Evolutionary conservation across 2,888 invertebrate genomes (phyloP).

Genomic region (Campopleginae sp.): DNA sequence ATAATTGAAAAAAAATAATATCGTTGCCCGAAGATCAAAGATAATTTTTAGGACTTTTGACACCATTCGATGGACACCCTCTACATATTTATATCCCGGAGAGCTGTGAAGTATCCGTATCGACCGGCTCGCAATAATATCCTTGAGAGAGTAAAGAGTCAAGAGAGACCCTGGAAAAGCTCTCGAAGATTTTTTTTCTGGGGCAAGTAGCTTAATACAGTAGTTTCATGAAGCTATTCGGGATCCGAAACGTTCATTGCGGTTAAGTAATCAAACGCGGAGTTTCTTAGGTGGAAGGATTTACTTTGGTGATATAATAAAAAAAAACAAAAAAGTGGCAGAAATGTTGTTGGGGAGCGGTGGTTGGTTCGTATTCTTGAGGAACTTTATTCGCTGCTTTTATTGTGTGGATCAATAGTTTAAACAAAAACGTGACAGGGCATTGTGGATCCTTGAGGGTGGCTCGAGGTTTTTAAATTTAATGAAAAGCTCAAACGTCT

Average conservation of each 20-base stretch:
- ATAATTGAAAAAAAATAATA: not conserved
- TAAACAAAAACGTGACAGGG: not conserved
- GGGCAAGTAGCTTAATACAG: constrained; percentile 47
- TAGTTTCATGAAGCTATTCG: not conserved
- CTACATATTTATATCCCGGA: constrained; percentile 9
- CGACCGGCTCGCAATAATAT: constrained; percentile 56
- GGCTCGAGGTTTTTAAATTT: not conserved
- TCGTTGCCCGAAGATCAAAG: not conserved
- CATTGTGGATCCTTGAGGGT: not conserved
- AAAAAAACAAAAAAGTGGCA: not conserved
- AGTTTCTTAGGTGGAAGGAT: not conserved
- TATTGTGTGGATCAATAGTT: not conserved
- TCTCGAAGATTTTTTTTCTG: constrained; percentile 53
- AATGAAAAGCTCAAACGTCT: not conserved
- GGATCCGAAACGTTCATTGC: constrained; percentile 9
- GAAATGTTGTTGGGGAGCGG: not conserved
- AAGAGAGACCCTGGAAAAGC: constrained; percentile 36
- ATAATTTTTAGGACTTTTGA: not conserved
- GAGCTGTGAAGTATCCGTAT: constrained; percentile 37
- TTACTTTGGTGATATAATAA: not conserved
- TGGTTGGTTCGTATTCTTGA: not conserved
- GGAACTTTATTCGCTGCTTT: not conserved
- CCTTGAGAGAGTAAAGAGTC: constrained; percentile 50
- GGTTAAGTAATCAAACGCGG: constrained; percentile 32
- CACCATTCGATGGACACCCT: not conserved